Base-by-base conservation (phyloP, 2,888 invertebrate genomes). In the Tinea semifulvella region DNA sequence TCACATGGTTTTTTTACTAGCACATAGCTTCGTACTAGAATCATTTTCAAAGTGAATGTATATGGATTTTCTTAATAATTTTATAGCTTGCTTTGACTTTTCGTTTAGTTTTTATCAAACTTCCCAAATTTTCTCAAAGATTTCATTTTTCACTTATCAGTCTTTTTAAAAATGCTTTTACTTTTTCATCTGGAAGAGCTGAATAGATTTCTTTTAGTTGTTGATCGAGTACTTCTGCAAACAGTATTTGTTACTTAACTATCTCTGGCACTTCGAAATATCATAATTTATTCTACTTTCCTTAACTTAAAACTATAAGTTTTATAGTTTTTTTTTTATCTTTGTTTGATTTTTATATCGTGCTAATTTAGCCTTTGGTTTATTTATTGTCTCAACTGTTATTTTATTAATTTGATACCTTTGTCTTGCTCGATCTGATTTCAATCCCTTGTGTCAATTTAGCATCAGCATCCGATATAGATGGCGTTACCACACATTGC, bases 21-120 rank as follows among this genome's bases (percentile, higher is more conserved):
- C 44, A 44, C 35, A 44, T 42, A 31, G 13, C 42, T 25, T 42
- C 47, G 39, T 46, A 45, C 49, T 51, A 19, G 31, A 43, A 40
- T 54, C 52, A 25, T 53, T 49, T n/a, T n/a, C n/a, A n/a, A n/a
- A 50, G 42, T 47, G 49, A 45, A 18, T 42, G 7, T 26, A 31
- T 2, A 43, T 47, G 31, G 39, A 44, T 44, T 43, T 2, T 38
- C 38, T 48, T n/a, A n/a, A n/a, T n/a, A n/a, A n/a, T n/a, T n/a
- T n/a, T n/a, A n/a, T n/a, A n/a, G n/a, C n/a, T n/a, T n/a, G n/a
- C n/a, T n/a, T n/a, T n/a, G n/a, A n/a, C n/a, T n/a, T n/a, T n/a
- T n/a, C n/a, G n/a, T n/a, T 44, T 44, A 31, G 4, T 44, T 35
- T 44, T 42, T 14, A 40, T 39, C 16, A 46, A 40, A 47, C 45